Percentiles rank a stretch among this genome's conserved stretches.
Conservation (phyloP, 1,140 invertebrate species). For the Rhyzopertha dominica region DNA sequence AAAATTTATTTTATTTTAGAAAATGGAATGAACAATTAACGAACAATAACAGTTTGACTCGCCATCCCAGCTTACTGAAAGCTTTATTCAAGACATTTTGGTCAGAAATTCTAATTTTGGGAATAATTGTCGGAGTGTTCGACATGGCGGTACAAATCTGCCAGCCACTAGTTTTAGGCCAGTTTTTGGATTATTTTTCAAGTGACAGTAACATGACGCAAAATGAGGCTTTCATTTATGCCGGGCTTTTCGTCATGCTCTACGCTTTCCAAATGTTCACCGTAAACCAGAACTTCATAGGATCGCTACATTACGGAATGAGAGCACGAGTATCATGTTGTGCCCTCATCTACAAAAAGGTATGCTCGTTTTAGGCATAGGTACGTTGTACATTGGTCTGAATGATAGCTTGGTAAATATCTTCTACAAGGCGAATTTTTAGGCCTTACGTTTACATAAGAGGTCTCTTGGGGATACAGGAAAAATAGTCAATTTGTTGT, state of each 20-base stretch:
- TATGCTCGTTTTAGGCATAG: conserved; percentile 21
- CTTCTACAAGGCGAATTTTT: neutral
- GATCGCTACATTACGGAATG: conserved; percentile 52
- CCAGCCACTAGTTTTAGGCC: conserved; percentile 48
- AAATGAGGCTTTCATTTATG: conserved; percentile 49
- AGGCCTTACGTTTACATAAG: conserved; percentile 52
- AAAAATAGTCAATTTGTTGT: conserved; percentile 74
- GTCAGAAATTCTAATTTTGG: conserved; percentile 13
- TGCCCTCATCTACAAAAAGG: conserved; percentile 60
- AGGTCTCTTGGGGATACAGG: conserved; percentile 67
- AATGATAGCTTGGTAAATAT: neutral
- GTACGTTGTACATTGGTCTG: neutral
- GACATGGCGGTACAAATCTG: conserved; percentile 23
- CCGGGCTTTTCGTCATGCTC: conserved; percentile 50
- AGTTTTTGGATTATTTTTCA: conserved; percentile 48
- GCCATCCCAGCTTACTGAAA: conserved; percentile 6
- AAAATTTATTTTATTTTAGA: too few species aligned
- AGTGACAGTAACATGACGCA: conserved; percentile 27
- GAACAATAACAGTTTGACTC: neutral
- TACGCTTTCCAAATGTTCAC: conserved; percentile 48
- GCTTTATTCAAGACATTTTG: conserved; percentile 2
- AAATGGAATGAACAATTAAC: too few species aligned
- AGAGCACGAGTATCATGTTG: conserved; percentile 53
- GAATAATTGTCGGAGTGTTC: conserved; percentile 23
- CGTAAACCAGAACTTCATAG: conserved; percentile 53